Base-by-base conservation (phyloP, 2,113 vertebrate species). In the Etia nguti region DNA sequence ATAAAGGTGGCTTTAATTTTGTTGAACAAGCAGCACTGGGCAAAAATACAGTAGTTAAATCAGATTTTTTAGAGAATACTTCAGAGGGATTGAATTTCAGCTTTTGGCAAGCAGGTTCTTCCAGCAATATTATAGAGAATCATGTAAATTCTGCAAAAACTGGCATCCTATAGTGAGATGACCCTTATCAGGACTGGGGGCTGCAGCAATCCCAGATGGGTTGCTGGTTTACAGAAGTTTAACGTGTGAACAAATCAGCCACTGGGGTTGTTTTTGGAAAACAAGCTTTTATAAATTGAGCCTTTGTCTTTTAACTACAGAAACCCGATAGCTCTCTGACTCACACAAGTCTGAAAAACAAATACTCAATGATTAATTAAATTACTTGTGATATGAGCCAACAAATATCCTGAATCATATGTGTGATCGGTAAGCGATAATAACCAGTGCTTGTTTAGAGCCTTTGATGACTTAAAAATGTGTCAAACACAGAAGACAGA, bases 161-260 rank as follows among this genome's bases (percentile, higher is more conserved):
- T 80, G 46, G 77, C 84, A 77, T 92, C 88, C 88, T 73, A 93
- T 88, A 90, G 87, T 91, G 92, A 88, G 55, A 90, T 82, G 82
- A 90, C 79, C 88, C 86, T 84, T 83, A 57, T 73, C 68, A 81
- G 81, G 87, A 46, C 70, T 84, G 70, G 88, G 80, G 88, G 88
- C 73, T 88, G 13, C 41, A 77, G 81, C 83, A 82, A 88, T 94
- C 94, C 88, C 94, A 94, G 87, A 95, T 95, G 86, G 94, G 70
- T 93, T 93, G 83, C 88, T 82, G 90, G 10, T 82, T 93, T 88
- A 96, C 94, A 96, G 94, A 95, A 94, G 88, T 88, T 20, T 90
- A 79, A 90, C 93, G 96, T 96, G 95, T 95, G 88, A 91, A 84
- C 77, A 86, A 90, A 83, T 92, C 57, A 90, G 86, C 83, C 85